Evolutionary conservation across 2,797 vertebrate species (phyloP), one percentile per base, ranked within the genome.

Genomic region (Gallinago stenura): DNA sequence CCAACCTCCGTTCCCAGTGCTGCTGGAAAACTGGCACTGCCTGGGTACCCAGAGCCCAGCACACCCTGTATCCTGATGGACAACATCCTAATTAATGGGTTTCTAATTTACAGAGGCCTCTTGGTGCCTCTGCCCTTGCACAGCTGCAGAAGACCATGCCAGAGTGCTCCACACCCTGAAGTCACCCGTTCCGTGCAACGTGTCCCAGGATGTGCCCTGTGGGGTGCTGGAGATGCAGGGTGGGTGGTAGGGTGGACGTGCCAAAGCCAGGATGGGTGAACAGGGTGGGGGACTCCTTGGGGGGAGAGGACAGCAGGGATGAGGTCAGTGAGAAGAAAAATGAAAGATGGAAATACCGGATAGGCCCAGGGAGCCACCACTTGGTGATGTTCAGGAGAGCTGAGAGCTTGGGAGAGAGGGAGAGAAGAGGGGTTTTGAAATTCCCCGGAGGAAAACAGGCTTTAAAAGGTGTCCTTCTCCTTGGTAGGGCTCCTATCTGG

Each of bases 341-440:
- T 4, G 70, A 56, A 93, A 87, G 85, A 9, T 48, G 93, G 37
- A 89, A 97, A 95, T 80, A 95, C 89, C 84, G 0, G 89, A 43
- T 1, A 25, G 68, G 71, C 37, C 51, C 46, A n/a, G 60, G 60
- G 45, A 87, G 85, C 30, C 90, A 84, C 62, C 0, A 1, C 87
- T 13, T n/a, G 73, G 81, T 81, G 66, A 87, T 12, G 87, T 5
- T 84, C 89, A 68, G 87, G 81, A 95, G 28, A 78, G 91, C 80
- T 46, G 89, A 90, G 81, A 92, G 91, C 91, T 95, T 95, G 84
- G 83, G 77, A 95, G 70, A 95, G 45, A 95, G 84, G 61, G 66
- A 94, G 50, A 94, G 54, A 93, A 90, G 57, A 92, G 16, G 77
- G 46, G 31, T 58, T 54, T 54, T 69, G 87, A 79, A 89, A 48